phyloP scores from a whole-genome alignment of 2,888 invertebrate species.

The Poecilobothrus nobilitatus region DNA sequence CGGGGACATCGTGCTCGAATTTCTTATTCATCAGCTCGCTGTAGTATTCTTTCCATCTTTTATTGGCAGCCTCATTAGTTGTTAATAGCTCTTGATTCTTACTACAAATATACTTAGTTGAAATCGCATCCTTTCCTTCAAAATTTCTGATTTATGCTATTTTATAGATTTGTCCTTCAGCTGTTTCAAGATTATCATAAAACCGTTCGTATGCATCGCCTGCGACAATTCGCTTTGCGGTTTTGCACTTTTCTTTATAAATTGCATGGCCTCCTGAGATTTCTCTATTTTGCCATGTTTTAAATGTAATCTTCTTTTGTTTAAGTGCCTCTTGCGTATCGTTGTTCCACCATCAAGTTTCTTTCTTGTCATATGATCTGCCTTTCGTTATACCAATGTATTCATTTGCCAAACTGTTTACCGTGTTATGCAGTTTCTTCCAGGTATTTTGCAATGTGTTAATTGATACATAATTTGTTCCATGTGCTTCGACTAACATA shows the following conservation, averaged over 20 bases:
- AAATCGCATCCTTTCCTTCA: background rate
- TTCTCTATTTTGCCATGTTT: background rate
- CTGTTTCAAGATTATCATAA: background rate
- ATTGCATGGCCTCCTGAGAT: too few relatives aligned
- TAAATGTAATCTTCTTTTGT: background rate
- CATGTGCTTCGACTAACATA: background rate
- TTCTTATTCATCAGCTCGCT: too few relatives aligned
- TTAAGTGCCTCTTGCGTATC: background rate
- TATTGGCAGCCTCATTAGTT: too few relatives aligned
- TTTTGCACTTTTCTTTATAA: too few relatives aligned
- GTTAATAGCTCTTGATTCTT: background rate
- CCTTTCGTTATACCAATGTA: background rate
- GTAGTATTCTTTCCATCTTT: too few relatives aligned
- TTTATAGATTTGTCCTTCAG: background rate
- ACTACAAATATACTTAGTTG: background rate
- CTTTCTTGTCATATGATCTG: background rate
- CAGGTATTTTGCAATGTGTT: background rate
- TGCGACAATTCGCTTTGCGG: background rate
- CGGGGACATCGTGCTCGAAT: too few relatives aligned
- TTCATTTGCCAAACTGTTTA: background rate
- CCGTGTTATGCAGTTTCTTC: background rate
- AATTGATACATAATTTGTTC: too few relatives aligned
- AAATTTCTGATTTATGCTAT: background rate
- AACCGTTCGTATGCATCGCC: background rate
- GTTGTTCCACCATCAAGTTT: background rate